Conservation (phyloP, 37 sponge, comb jelly and placozoan genomes). For the Hormiphora californensis region DNA sequence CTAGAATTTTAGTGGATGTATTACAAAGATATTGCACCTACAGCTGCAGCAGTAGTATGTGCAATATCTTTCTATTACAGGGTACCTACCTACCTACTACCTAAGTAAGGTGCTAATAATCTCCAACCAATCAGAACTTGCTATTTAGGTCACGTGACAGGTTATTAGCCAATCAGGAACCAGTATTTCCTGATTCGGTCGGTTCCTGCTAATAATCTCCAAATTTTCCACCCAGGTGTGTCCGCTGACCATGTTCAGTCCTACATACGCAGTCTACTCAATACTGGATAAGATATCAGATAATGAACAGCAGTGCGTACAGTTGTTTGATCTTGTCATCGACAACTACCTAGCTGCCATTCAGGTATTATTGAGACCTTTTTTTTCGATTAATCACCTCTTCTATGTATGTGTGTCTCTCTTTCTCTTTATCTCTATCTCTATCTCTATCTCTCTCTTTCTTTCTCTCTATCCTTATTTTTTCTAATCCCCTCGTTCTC, state of each 20-base stretch:
- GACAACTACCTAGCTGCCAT: conserved; percentile 35
- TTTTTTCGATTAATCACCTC: too few relatives aligned
- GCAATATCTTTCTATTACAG: too few relatives aligned
- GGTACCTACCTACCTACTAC: too few relatives aligned
- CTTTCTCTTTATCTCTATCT: not conserved
- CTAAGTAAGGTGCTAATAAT: too few relatives aligned
- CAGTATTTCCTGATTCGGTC: too few relatives aligned
- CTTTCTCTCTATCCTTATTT: not conserved
- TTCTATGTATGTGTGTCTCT: not conserved
- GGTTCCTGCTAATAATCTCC: too few relatives aligned
- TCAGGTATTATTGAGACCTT: conserved; percentile 12
- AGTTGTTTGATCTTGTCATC: not conserved
- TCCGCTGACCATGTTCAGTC: conserved; percentile 16
- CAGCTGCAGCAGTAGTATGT: too few relatives aligned
- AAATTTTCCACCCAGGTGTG: conserved; percentile 42
- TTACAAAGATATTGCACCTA: too few relatives aligned
- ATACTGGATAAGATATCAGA: not conserved
- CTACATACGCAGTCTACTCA: conserved; percentile 43
- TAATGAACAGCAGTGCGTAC: not conserved
- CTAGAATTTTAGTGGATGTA: too few relatives aligned
- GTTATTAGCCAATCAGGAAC: too few relatives aligned
- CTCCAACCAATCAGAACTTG: too few relatives aligned
- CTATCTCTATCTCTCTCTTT: not conserved
- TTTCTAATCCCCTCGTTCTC: not conserved
- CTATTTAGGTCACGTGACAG: too few relatives aligned